These are phyloP conservation scores for Podargus strigoides DNA, from an alignment of 2,797 vertebrate genomes.

Conservation along the genomic window DNA sequence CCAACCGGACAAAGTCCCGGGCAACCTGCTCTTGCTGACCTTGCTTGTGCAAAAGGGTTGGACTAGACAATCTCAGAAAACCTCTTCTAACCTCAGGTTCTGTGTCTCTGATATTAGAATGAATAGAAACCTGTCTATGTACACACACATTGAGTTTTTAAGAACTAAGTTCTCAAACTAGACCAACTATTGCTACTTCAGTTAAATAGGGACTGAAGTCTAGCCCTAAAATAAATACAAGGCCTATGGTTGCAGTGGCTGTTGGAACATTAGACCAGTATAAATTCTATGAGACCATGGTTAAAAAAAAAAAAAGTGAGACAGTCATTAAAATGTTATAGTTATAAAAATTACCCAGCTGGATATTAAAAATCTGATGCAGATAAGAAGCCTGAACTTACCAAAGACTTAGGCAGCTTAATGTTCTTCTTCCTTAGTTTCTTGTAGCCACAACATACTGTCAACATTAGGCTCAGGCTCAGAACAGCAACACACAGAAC, in stretches of 20 bases:
- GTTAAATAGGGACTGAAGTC: neutral
- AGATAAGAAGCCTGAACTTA: slow-evolving; percentile 34
- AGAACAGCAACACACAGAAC: neutral
- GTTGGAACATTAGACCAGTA: neutral
- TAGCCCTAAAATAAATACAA: neutral
- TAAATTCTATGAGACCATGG: neutral
- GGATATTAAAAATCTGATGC: neutral
- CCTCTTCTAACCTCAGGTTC: neutral
- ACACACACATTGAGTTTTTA: neutral
- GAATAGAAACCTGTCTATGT: neutral
- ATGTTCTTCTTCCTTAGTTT: slow-evolving; percentile 20
- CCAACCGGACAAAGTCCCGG: neutral
- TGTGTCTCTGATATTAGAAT: neutral
- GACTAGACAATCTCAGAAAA: neutral
- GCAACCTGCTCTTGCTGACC: neutral
- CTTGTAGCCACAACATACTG: neutral
- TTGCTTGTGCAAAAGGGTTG: neutral
- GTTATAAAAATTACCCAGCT: neutral
- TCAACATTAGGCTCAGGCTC: neutral
- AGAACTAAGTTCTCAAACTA: neutral
- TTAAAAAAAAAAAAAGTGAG: neutral
- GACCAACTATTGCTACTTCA: neutral
- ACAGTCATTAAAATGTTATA: neutral
- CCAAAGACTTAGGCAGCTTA: slow-evolving; percentile 73
- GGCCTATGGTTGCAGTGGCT: neutral